Conservation (phyloP, 2,113 vertebrate genomes). For the Amblyornis subalaris region DNA sequence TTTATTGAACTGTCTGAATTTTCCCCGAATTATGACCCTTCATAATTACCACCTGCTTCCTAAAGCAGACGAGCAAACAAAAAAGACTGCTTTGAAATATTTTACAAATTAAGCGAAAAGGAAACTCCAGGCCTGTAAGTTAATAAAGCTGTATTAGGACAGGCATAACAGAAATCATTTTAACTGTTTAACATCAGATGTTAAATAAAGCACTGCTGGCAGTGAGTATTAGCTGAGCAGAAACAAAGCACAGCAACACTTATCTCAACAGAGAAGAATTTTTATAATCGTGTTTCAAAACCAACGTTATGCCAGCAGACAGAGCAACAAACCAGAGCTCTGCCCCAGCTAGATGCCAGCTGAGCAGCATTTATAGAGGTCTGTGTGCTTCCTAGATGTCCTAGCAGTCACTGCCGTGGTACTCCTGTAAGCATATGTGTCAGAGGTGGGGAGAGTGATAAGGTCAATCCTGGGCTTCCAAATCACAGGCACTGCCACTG, state of each 20-base stretch:
- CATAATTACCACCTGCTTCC: neutral
- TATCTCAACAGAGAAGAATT: neutral
- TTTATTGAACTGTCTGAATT: neutral
- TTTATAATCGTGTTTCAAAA: neutral
- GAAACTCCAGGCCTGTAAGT: neutral
- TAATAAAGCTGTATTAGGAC: neutral
- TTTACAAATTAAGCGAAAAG: neutral
- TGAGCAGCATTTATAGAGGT: neutral
- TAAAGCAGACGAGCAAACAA: neutral
- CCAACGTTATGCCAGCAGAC: neutral
- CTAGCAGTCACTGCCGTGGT: neutral
- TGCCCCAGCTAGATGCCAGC: neutral
- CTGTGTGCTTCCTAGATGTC: neutral
- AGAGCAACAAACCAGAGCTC: neutral
- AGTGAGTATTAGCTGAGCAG: neutral
- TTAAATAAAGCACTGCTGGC: neutral
- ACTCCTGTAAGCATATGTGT: rapidly evolving
- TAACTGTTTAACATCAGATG: neutral
- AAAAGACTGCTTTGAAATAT: neutral
- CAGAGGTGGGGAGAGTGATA: neutral
- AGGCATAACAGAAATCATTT: neutral
- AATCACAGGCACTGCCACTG: neutral
- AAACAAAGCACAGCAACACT: neutral
- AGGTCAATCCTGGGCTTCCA: neutral
- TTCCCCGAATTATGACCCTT: neutral